These are phyloP conservation scores for Chirona hameri DNA, from an alignment of 2,888 invertebrate genomes.

Conservation along the genomic window DNA sequence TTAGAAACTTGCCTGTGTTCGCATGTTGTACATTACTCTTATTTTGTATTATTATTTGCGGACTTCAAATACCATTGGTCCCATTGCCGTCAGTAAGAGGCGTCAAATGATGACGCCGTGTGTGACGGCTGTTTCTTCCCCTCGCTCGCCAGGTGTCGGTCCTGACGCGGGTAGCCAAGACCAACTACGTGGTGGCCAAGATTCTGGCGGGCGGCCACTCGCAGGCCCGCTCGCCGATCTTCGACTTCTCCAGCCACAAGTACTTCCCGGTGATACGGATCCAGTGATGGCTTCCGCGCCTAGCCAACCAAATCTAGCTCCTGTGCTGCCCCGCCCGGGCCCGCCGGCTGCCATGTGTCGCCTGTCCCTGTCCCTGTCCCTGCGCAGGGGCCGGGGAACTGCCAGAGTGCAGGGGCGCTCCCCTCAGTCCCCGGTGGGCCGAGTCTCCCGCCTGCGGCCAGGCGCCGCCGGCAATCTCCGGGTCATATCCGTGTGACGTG, in stretches of 20 bases:
- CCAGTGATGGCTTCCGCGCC: conserved; percentile 29
- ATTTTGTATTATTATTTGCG: no score
- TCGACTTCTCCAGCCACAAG: conserved; percentile 83
- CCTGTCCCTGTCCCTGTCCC: no score
- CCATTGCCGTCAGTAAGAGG: no score
- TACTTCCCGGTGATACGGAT: conserved; percentile 77
- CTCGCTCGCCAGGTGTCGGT: conserved; percentile 40
- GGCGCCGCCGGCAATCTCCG: not conserved
- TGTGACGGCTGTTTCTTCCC: no score
- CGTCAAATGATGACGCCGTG: no score
- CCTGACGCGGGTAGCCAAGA: conserved; percentile 85
- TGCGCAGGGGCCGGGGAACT: no score
- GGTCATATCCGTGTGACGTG: not conserved
- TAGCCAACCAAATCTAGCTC: conserved; percentile 5
- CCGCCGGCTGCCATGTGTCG: not conserved
- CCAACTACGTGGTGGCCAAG: conserved; percentile 92
- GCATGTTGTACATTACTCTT: no score
- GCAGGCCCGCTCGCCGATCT: conserved; percentile 76
- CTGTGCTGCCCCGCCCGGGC: not conserved
- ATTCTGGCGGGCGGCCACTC: conserved; percentile 88
- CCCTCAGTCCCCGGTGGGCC: no score
- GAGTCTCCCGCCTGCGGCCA: not conserved
- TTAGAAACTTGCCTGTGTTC: no score
- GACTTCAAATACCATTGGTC: no score
- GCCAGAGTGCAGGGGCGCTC: no score